Evolutionary conservation across 2,888 invertebrate species (phyloP), one percentile per base, ranked within the genome.

Genomic region (Drosophila greeni): DNA sequence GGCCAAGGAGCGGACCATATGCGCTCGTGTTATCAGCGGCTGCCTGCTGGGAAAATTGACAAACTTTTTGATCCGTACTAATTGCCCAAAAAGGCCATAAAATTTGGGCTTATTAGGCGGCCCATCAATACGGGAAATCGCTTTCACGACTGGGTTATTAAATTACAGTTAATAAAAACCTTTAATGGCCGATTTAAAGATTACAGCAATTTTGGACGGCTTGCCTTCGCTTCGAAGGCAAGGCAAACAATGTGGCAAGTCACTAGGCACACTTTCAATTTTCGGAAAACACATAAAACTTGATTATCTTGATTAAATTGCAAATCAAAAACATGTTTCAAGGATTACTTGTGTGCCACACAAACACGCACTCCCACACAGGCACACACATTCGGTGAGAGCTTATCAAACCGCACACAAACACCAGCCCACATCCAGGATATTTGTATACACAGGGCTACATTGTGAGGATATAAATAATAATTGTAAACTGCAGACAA

Each of bases 221-320:
- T 42, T n/a, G 18, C 18, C 1, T 45, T 18, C 29, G 45, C n/a
- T 42, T 6, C 29, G 45, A 18, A 29, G 45, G 45, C 18, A 68
- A 61, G 43, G 67, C 76, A 79, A 82, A 80, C 83, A 84, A 72
- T 72, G 68, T 67, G 76, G 84, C 79, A 69, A 68, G 72, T 79
- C 82, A 70, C 61, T 68, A 74, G 80, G 82, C 75, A 76, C 83
- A 82, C 85, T 82, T 82, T 82, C 81, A 84, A 84, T 82, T 82
- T 82, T 84, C 83, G 74, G 72, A 75, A 74, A 80, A 84, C 85
- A 84, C 82, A 81, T 83, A 82, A 83, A 84, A 82, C 82, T 84
- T 82, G 85, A 82, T 82, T 82, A 82, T 84, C 85, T 82, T 85
- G 85, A 82, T 82, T 85, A 85, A 84, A 82, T 82, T 82, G 82